Conservation (phyloP, 2,888 invertebrate species). For the Trichogramma dendrolimi region DNA sequence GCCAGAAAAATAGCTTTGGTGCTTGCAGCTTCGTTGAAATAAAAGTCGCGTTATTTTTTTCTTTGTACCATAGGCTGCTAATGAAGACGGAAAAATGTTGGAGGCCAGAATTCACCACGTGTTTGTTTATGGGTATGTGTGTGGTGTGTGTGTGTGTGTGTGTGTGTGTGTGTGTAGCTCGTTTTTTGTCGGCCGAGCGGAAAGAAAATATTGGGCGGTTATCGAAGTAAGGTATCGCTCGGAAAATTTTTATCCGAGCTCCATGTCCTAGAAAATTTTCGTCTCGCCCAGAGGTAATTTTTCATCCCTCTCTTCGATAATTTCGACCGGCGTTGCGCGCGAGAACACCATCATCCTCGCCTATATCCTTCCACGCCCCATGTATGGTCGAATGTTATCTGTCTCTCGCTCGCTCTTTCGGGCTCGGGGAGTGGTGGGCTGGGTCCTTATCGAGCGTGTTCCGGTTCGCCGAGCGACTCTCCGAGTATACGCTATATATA, state of each 20-base stretch:
- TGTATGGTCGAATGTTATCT: background rate
- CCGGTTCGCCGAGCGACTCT: conserved; percentile 25
- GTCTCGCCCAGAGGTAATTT: conserved; percentile 8
- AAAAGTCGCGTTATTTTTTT: no score
- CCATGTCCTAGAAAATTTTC: no score
- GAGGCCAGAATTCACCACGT: background rate
- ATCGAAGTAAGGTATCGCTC: no score
- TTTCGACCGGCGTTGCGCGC: conserved; percentile 5
- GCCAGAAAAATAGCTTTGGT: no score
- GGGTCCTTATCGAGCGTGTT: conserved; percentile 29
- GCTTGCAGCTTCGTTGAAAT: no score
- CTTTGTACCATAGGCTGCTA: no score
- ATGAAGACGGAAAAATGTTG: no score
- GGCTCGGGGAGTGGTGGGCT: conserved; percentile 12
- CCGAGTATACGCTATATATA: no score
- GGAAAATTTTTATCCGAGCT: no score
- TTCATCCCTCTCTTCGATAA: conserved; percentile 22
- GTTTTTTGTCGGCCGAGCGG: background rate
- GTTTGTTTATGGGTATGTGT: background rate
- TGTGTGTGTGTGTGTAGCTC: background rate
- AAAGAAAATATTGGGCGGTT: no score
- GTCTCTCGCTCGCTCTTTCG: background rate
- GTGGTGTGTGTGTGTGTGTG: background rate
- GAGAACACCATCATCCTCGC: no score
- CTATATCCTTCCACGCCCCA: no score